phyloP scores from a whole-genome alignment of 2,113 vertebrate species.

The Eupsittula cactorum region DNA sequence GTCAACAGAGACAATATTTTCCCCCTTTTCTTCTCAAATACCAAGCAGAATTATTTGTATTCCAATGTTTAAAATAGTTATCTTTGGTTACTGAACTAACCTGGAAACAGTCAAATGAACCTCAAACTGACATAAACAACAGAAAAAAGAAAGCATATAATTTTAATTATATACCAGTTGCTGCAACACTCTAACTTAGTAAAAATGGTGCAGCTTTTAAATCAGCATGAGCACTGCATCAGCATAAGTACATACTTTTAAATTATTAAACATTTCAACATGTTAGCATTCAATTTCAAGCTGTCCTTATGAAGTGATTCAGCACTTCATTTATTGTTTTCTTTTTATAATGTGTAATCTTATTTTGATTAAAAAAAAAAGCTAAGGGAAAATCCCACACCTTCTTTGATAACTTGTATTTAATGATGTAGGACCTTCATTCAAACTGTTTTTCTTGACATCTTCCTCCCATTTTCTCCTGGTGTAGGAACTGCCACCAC shows the following conservation, averaged over 20 bases:
- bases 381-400: slow-evolving; percentile 68
- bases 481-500: slow-evolving; percentile 93
- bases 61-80: neutral
- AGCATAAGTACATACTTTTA: neutral
- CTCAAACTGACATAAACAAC: neutral
- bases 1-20: neutral
- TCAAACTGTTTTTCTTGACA: slow-evolving; percentile 91
- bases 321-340: neutral
- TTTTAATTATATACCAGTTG: neutral
- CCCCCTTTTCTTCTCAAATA: neutral
- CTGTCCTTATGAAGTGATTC: neutral
- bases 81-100: neutral
- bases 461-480: slow-evolving; percentile 98
- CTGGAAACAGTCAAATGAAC: neutral
- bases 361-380: neutral
- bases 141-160: neutral
- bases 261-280: neutral
- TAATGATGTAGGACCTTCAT: slow-evolving; percentile 82
- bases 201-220: neutral
- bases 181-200: neutral
- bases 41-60: neutral
- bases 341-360: neutral
- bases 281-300: neutral
- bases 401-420: slow-evolving; percentile 94
- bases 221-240: neutral